These are phyloP conservation scores for Rhinophrynus dorsalis DNA, from an alignment of 2,797 vertebrate genomes.

Conservation along the genomic window DNA sequence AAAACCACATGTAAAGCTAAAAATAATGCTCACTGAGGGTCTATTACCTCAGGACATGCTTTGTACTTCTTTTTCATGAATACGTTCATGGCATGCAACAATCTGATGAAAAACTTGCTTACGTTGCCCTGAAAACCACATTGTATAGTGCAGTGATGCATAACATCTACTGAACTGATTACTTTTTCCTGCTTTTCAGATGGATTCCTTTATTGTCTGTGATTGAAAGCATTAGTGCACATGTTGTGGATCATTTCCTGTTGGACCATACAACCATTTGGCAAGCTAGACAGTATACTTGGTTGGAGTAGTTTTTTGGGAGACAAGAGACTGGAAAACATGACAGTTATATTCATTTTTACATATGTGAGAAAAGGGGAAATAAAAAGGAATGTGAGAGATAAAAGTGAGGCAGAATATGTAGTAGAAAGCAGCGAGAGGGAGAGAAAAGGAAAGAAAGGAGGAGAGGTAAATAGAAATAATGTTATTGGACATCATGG, in stretches of 20 bases:
- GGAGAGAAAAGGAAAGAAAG: too few relatives aligned
- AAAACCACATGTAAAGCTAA: conserved; percentile 16
- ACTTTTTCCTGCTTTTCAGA: neutral
- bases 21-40: conserved; percentile 5
- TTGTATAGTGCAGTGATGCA: neutral
- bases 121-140: neutral
- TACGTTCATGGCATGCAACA: neutral
- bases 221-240: neutral
- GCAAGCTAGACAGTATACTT: too few relatives aligned
- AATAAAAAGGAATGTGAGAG: too few relatives aligned
- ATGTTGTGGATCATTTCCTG: neutral
- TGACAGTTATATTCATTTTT: too few relatives aligned
- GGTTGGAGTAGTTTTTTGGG: too few relatives aligned
- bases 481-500: too few relatives aligned
- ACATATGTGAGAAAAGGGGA: too few relatives aligned
- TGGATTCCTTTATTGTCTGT: neutral
- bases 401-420: too few relatives aligned
- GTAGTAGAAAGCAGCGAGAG: too few relatives aligned
- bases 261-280: too few relatives aligned
- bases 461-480: too few relatives aligned
- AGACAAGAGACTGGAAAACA: too few relatives aligned
- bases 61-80: neutral
- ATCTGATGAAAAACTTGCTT: neutral
- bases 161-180: neutral
- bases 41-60: neutral